Base-by-base conservation (phyloP, 1,140 invertebrate genomes). In the Odontomachus brunneus region DNA sequence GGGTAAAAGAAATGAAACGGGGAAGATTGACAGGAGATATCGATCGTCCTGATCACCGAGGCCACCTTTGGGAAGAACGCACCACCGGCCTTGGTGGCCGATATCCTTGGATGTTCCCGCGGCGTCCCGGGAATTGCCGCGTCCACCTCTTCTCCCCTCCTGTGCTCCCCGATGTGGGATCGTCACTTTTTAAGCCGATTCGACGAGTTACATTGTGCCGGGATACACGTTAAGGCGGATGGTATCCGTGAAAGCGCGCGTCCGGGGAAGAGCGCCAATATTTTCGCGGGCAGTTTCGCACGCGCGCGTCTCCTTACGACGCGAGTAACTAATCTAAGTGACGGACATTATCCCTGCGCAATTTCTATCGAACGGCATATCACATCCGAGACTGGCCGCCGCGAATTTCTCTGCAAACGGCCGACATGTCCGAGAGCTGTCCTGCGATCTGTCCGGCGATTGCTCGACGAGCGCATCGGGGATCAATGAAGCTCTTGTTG, bases 21-120 rank as follows among this genome's bases (percentile, higher is more conserved):
- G 57, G n/a, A n/a, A 82, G 78, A 82, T 82, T 82, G 66, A 63
- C 81, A 74, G 19, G 51, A 87, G 85, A 87, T 87, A 87, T 87
- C 85, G 85, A 87, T 87, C 85, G 82, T 87, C 55, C 84, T 67
- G 85, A 86, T 87, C 75, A 73, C 72, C 81, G 51, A 4, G 69
- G 59, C 69, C 82, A 83, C 75, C 69, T 83, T 69, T 63, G 33
- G 49, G 24, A 57, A 66, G 49, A 55, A 19, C 38, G 44, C 19
- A 44, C n/a, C 38, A 48, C 15, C n/a, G 44, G 22, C 67, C 65
- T 86, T 60, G 66, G n/a, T 67, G 86, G 53, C 74, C 51, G 33
- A 48, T 65, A 48, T 87, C 85, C 85, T 86, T 71, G 69, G 48
- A 83, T 73, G 66, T 86, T 76, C 75, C 11, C 59, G 83, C 65